These are phyloP conservation scores for Sesia bembeciformis DNA, from an alignment of 2,888 invertebrate species.

Conservation along the genomic window DNA sequence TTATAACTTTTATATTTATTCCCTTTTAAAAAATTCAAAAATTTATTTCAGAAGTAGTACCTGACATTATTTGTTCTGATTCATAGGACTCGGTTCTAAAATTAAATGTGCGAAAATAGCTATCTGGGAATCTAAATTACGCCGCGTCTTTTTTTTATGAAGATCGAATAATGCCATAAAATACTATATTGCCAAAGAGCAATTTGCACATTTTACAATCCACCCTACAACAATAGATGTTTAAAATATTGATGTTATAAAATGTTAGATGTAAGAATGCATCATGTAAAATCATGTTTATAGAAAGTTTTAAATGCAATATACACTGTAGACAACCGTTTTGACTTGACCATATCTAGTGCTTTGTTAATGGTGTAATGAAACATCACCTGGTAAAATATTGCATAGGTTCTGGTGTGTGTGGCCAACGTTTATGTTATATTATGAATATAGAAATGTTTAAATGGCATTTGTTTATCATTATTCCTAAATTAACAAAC, in stretches of 20 bases:
- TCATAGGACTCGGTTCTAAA: too few species aligned
- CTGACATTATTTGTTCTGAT: too few species aligned
- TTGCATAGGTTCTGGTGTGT: not conserved
- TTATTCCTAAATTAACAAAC: too few species aligned
- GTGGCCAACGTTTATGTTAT: not conserved
- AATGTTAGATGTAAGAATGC: not conserved
- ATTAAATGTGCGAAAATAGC: too few species aligned
- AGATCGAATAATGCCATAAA: too few species aligned
- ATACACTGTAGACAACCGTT: constrained; percentile 7
- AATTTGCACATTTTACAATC: not conserved
- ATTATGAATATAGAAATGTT: constrained; percentile 1
- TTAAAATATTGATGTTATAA: not conserved
- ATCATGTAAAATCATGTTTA: not conserved
- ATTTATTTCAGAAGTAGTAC: too few species aligned
- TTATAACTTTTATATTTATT: too few species aligned
- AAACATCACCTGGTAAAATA: not conserved
- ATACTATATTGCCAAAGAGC: too few species aligned
- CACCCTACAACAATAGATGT: not conserved
- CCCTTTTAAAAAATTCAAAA: too few species aligned
- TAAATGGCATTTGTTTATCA: constrained; percentile 2
- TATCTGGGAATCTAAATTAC: too few species aligned
- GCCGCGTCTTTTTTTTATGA: too few species aligned
- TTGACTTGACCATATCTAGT: constrained; percentile 1
- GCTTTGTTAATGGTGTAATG: constrained; percentile 3
- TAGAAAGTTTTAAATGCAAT: constrained; percentile 4